Percentiles rank a stretch among this genome's conserved stretches.
Conservation (phyloP, 2,888 invertebrate genomes). For the Mamestra brassicae region DNA sequence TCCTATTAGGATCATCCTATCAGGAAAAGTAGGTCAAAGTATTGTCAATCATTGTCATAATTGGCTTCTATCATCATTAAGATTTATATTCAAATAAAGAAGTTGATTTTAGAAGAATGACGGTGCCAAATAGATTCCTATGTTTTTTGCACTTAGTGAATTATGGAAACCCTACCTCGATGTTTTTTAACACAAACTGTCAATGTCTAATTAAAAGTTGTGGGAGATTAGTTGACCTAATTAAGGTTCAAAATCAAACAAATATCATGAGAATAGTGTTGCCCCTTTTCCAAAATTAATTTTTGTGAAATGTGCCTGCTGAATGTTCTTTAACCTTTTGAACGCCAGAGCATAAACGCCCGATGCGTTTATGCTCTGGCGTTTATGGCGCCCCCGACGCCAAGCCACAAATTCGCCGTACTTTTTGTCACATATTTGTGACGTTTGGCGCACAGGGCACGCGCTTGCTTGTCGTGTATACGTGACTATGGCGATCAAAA, state of each 20-base stretch:
- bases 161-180: neutral
- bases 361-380: too few relatives aligned
- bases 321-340: constrained; percentile 6
- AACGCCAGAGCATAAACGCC: too few relatives aligned
- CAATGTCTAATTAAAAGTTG: neutral
- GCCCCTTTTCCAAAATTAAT: neutral
- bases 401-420: too few relatives aligned
- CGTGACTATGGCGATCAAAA: too few relatives aligned
- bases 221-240: too few relatives aligned
- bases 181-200: neutral
- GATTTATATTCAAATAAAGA: neutral
- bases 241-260: neutral
- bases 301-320: constrained; percentile 9
- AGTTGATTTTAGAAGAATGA: neutral
- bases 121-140: neutral
- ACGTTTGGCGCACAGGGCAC: too few relatives aligned
- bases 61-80: neutral
- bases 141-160: neutral
- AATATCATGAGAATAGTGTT: neutral
- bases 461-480: too few relatives aligned
- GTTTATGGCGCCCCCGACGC: too few relatives aligned
- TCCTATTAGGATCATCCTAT: neutral
- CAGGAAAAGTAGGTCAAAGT: neutral
- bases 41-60: neutral
- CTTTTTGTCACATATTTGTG: too few relatives aligned